These are phyloP conservation scores for Tonatia bakeri DNA, from an alignment of 2,113 vertebrate genomes.

Conservation along the genomic window DNA sequence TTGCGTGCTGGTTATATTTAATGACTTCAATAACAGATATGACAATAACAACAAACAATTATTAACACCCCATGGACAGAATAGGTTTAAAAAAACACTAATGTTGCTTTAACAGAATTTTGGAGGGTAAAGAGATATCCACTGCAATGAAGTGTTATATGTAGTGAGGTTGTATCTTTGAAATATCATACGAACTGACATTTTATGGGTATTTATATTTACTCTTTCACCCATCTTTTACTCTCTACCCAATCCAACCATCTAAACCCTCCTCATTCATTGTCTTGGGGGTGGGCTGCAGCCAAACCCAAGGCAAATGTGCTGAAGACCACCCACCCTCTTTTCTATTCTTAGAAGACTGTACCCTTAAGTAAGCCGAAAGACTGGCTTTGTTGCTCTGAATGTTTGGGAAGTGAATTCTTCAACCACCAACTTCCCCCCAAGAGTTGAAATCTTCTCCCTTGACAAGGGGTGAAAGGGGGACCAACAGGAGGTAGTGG, in stretches of 20 bases:
- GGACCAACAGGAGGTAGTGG: not conserved
- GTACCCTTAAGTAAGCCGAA: not conserved
- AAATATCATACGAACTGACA: not conserved
- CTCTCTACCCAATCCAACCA: not conserved
- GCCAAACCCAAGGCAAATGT: not conserved
- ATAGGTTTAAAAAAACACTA: not conserved
- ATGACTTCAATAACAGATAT: not conserved
- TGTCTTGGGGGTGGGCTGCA: too few relatives aligned
- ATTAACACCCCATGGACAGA: not conserved
- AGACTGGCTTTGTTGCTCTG: not conserved
- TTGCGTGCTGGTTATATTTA: not conserved
- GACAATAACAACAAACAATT: not conserved
- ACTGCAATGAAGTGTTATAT: not conserved
- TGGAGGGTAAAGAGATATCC: not conserved
- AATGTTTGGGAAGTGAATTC: not conserved
- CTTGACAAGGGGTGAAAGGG: not conserved
- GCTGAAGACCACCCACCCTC: not conserved
- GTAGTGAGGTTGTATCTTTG: not conserved
- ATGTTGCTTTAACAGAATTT: not conserved
- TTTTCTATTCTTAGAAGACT: not conserved
- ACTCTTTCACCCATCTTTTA: not conserved
- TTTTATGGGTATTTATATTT: not conserved
- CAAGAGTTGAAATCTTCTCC: not conserved
- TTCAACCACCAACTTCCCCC: not conserved
- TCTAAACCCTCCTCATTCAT: not conserved